phyloP scores from a whole-genome alignment of 2,797 vertebrate genomes.

The Aotus griseimembra region DNA sequence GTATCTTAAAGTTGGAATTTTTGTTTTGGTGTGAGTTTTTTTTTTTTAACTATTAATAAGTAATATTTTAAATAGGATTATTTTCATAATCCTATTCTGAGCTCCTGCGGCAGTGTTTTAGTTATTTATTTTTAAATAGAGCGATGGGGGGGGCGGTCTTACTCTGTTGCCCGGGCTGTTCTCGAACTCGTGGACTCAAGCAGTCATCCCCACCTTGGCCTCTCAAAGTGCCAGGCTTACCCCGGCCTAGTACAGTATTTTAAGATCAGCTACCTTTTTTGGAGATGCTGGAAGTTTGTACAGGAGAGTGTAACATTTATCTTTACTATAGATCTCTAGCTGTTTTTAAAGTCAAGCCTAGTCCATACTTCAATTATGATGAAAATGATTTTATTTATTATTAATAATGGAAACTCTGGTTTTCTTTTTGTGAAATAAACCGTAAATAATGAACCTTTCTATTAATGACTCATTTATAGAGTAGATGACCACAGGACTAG shows the following conservation, averaged over 20 bases:
- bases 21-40: neutral
- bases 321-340: neutral
- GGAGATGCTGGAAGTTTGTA: neutral
- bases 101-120: neutral
- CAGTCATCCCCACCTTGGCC: neutral
- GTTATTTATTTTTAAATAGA: neutral
- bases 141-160: neutral
- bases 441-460: constrained; percentile 39
- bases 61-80: constrained; percentile 45
- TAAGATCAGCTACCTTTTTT: neutral
- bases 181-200: neutral
- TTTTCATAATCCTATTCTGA: neutral
- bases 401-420: constrained; percentile 4
- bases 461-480: neutral
- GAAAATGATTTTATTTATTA: constrained; percentile 43
- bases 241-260: neutral
- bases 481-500: neutral
- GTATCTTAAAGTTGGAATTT: constrained; percentile 31
- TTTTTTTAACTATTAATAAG: neutral
- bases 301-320: constrained; percentile 11
- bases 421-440: constrained; percentile 43
- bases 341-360: constrained; percentile 19
- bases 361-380: neutral
- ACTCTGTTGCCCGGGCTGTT: neutral
- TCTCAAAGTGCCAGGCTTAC: neutral